A percentile compares a stretch with the other conserved stretches of the same genome.
Conservation (phyloP, 2,113 vertebrate species). For the Paramisgurnus dabryanus region DNA sequence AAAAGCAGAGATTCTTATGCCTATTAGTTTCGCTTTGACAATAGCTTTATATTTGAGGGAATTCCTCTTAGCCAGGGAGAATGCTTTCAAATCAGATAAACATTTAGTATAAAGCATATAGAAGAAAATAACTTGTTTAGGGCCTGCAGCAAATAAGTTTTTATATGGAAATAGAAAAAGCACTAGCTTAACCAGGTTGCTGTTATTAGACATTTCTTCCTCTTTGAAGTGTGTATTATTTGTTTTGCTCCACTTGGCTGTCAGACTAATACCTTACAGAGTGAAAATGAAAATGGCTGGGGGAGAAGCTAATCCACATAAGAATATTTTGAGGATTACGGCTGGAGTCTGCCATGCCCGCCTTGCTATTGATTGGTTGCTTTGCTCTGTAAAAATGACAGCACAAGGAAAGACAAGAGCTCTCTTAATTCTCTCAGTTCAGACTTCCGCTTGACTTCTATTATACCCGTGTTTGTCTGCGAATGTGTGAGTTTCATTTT, state of each 20-base stretch:
- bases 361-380: constrained; percentile 70
- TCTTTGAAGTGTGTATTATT: constrained; percentile 74
- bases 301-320: constrained; percentile 73
- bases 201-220: constrained; percentile 60
- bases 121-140: constrained; percentile 39
- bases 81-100: constrained; percentile 45
- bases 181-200: constrained; percentile 60
- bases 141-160: constrained; percentile 48
- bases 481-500: background rate
- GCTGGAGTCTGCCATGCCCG: constrained; percentile 62
- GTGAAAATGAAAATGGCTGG: constrained; percentile 74
- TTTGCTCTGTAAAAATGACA: constrained; percentile 50
- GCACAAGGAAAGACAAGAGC: constrained; percentile 50
- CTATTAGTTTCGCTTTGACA: constrained; percentile 36
- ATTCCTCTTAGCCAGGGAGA: constrained; percentile 21
- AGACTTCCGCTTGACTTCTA: background rate
- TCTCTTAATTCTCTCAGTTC: constrained; percentile 40
- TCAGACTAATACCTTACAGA: constrained; percentile 76
- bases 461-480: no score
- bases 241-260: constrained; percentile 74
- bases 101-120: constrained; percentile 4
- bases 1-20: constrained; percentile 20
- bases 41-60: constrained; percentile 37
- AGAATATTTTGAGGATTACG: constrained; percentile 68
- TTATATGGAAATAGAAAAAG: constrained; percentile 58